Evolutionary conservation across 2,888 invertebrate species (phyloP).

Genomic region (Xestobium rufovillosum): DNA sequence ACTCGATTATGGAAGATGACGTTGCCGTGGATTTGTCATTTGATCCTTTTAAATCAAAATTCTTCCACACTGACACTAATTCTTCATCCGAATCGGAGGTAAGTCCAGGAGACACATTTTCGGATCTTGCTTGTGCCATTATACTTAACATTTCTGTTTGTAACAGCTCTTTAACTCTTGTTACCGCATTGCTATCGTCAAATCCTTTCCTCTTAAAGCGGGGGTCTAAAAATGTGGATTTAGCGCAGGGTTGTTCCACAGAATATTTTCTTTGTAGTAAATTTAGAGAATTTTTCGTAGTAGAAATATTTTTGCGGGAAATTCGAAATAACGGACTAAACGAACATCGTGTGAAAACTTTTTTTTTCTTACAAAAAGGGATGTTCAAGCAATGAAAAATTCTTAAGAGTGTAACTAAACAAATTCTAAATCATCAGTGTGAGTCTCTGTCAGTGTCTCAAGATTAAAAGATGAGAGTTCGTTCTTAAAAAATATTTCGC

Average conservation of each 20-base stretch:
- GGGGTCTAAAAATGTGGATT: constrained; percentile 17
- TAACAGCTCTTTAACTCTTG: constrained; percentile 10
- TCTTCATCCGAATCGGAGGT: constrained; percentile 3
- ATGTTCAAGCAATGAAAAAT: too few relatives aligned
- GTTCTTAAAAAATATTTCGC: too few relatives aligned
- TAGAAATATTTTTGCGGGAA: too few relatives aligned
- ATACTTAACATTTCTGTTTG: too few relatives aligned
- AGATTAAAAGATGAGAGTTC: too few relatives aligned
- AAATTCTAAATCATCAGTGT: too few relatives aligned
- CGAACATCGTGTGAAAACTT: too few relatives aligned
- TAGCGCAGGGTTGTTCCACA: constrained; percentile 13
- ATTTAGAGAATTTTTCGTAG: too few relatives aligned
- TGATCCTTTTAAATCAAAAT: constrained; percentile 9
- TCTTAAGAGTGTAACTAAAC: too few relatives aligned
- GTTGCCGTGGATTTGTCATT: constrained; percentile 1
- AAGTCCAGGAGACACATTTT: constrained; percentile 1
- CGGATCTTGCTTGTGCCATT: not conserved
- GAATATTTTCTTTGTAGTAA: too few relatives aligned
- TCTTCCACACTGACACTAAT: constrained; percentile 13
- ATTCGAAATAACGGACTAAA: too few relatives aligned
- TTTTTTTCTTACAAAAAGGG: too few relatives aligned
- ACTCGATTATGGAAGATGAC: constrained; percentile 5
- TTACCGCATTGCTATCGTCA: constrained; percentile 11
- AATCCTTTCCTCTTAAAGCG: constrained; percentile 17
- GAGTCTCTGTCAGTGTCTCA: constrained; percentile 9